Conservation (phyloP, 2,113 vertebrate genomes). For the Rattus norvegicus region DNA sequence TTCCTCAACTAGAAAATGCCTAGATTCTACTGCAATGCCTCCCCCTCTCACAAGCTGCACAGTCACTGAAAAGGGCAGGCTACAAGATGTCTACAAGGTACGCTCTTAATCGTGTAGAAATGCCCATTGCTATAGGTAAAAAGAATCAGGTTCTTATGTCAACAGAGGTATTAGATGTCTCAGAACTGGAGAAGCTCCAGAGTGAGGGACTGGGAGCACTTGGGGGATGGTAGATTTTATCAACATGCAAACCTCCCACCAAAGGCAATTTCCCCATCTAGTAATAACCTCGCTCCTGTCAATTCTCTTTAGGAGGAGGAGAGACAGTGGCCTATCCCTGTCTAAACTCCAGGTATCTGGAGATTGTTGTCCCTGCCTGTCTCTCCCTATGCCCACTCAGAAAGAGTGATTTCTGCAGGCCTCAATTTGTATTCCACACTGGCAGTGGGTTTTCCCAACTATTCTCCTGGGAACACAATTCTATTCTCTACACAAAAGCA, state of each 20-base stretch:
- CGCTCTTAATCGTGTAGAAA: conserved; percentile 17
- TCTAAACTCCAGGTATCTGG: background rate
- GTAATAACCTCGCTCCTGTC: background rate
- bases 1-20: conserved; percentile 9
- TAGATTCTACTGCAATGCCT: background rate
- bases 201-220: background rate
- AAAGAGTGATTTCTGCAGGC: conserved; percentile 29
- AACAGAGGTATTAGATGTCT: background rate
- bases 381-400: conserved; percentile 12
- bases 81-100: background rate
- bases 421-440: conserved; percentile 55
- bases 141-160: background rate
- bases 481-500: conserved; percentile 74
- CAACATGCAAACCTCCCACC: background rate
- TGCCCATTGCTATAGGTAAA: background rate
- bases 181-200: background rate
- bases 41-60: background rate
- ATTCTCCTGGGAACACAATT: conserved; percentile 59
- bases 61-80: conserved; percentile 22
- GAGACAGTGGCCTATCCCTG: background rate
- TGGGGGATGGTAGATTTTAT: background rate
- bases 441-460: conserved; percentile 56
- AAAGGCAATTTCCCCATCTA: background rate
- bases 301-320: background rate
- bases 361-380: background rate